Conservation (phyloP, 1,140 invertebrate genomes). For the Ceratosolen fusciceps region DNA sequence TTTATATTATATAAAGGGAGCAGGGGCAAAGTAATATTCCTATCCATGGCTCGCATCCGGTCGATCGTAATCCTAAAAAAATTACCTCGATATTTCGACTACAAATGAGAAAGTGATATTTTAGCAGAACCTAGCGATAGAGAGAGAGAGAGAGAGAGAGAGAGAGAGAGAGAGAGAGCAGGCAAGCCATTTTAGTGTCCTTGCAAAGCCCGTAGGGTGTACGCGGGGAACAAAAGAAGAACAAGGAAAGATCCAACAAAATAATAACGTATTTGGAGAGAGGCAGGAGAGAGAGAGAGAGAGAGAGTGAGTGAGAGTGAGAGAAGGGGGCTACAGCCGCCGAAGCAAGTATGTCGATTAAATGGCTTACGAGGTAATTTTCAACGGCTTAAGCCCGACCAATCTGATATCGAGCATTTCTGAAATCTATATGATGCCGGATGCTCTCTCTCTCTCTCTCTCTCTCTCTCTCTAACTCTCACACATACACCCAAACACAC, state of each 20-base stretch:
- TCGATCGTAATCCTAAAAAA: not conserved
- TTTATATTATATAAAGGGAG: no score
- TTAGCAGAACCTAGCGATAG: not conserved
- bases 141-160: not conserved
- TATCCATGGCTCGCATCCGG: not conserved
- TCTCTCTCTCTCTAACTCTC: no score
- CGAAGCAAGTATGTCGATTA: conserved; percentile 61
- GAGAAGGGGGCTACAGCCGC: conserved; percentile 53
- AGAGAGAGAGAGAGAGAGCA: not conserved
- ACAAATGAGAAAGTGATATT: not conserved
- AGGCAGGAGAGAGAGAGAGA: conserved; percentile 40
- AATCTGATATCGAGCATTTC: conserved; percentile 56
- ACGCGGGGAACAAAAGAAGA: conserved; percentile 49
- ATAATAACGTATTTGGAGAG: conserved; percentile 63
- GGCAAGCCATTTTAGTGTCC: conserved; percentile 60
- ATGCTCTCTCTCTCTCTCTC: conserved; percentile 22
- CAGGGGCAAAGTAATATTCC: no score
- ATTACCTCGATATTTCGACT: not conserved
- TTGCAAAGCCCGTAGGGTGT: conserved; percentile 57
- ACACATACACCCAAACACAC: no score
- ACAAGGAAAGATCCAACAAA: conserved; percentile 50
- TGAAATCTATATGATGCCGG: conserved; percentile 64
- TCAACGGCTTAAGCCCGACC: conserved; percentile 66
- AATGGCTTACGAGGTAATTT: conserved; percentile 69
- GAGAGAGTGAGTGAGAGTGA: conserved; percentile 45